A percentile compares a stretch with the other conserved stretches of the same genome.
Conservation (phyloP, 2,113 vertebrate species). For the Limnothrissa miodon region DNA sequence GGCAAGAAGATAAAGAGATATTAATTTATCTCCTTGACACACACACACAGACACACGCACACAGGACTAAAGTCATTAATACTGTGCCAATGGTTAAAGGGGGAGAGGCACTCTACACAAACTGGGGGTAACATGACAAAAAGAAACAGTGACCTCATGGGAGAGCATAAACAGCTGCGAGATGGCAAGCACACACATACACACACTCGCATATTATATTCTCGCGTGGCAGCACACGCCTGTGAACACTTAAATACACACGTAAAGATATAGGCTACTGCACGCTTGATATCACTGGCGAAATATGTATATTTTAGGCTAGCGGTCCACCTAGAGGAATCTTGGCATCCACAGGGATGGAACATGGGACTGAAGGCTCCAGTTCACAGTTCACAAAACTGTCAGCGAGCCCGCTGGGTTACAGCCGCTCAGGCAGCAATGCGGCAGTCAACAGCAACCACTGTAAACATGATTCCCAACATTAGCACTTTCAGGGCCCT, state of each 20-base stretch:
- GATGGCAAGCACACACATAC: neutral
- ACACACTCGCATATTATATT: neutral
- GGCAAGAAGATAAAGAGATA: neutral
- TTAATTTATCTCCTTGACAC: conserved; percentile 20
- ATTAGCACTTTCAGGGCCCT: neutral
- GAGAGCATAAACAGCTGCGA: neutral
- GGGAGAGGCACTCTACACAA: neutral
- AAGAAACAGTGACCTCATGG: neutral
- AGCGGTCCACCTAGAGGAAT: neutral
- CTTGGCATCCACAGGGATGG: neutral
- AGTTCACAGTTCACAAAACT: conserved; percentile 2
- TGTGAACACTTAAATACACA: no score
- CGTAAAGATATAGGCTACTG: neutral
- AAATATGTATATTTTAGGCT: neutral
- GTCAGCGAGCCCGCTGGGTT: neutral
- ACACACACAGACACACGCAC: conserved; percentile 16
- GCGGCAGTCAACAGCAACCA: neutral
- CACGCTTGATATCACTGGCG: neutral
- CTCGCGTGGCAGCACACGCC: neutral
- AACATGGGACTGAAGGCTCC: neutral
- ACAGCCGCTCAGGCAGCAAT: neutral
- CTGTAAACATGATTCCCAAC: neutral
- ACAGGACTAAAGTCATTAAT: conserved; percentile 22
- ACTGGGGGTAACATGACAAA: neutral
- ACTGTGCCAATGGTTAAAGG: neutral